Percentiles rank a stretch among this genome's conserved stretches.
These are phyloP conservation scores for Enteromius mattozi DNA, from an alignment of 2,797 vertebrate genomes.

Conservation along the genomic window DNA sequence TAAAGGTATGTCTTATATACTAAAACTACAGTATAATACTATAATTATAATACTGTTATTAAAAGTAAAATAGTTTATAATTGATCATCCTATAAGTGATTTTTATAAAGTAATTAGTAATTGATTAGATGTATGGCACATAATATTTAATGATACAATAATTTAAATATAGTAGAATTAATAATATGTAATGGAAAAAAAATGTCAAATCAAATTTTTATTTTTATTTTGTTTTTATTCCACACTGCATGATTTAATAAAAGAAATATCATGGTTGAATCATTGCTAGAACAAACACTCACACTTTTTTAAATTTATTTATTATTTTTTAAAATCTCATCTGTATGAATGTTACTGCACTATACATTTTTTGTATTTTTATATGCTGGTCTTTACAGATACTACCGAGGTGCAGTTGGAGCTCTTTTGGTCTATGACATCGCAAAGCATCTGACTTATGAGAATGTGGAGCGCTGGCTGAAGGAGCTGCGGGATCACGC, in stretches of 20 bases:
- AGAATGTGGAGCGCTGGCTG: constrained; percentile 96
- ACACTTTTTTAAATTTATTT: too few relatives aligned
- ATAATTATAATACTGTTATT: too few relatives aligned
- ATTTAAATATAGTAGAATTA: background rate
- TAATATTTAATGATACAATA: background rate
- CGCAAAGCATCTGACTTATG: constrained; percentile 94
- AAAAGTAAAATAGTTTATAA: too few relatives aligned
- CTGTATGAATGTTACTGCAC: background rate
- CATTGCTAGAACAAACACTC: background rate
- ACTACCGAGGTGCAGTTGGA: constrained; percentile 92
- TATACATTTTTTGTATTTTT: background rate
- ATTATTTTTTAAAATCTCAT: background rate
- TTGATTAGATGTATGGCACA: too few relatives aligned
- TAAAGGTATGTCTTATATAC: too few relatives aligned
- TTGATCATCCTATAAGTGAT: background rate
- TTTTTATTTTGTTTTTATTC: background rate
- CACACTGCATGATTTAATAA: background rate
- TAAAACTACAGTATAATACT: too few relatives aligned
- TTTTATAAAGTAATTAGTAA: background rate
- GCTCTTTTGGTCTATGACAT: constrained; percentile 95
- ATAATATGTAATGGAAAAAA: background rate
- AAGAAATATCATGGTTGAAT: background rate
- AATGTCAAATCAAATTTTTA: background rate
- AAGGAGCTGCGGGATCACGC: constrained; percentile 96
- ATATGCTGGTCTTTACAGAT: constrained; percentile 71